Base-by-base conservation (phyloP, 30 jellyfish, hydroid and myxozoan species). In the Aurelia aurita complex sp. Pacific region DNA sequence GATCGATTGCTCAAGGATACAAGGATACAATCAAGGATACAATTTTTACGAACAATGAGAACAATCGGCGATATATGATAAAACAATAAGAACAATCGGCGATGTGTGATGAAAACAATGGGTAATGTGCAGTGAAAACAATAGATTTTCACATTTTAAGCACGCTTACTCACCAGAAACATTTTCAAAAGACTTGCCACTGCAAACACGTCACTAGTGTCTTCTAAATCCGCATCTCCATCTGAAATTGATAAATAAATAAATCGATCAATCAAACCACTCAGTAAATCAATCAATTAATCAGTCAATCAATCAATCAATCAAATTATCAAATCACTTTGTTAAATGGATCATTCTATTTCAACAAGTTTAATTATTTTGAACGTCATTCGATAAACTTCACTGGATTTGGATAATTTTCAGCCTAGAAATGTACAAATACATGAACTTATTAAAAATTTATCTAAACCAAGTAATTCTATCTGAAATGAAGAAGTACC, bases 181-280 rank as follows among this genome's bases (percentile, higher is more conserved):
- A 94, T 67, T 73, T 94, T 94, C 36, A 94, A 83, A 38, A 94
- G 76, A 70, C 99, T 85, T 7, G 99, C 99, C 59, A 79, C 97
- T 0, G 99, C 99, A 85, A 96, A 78, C 34, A 94, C 90, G 77
- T 94, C 99, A 34, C 94, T 85, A 5, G 86, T 55, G 18, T 89
- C 97, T 64, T 94, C 97, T 2, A 94, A 85, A 85, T 94, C 96
- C 23, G 97, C 99, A 85, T 94, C 99, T 53, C 99, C 99, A 73
- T 77, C 97, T 94, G 42, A 12, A 62, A 32, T 23, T 23, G n/a
- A 35, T 9, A 12, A 34, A 69, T 34, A n/a, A 19, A 36, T 14
- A 81, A 66, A 53, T n/a, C 40, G 43, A 14, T 16, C 3, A 33
- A 19, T 4, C 72, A 40, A 73, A 16, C 42, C 36, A 23, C 1